Percentiles rank a stretch among this genome's conserved stretches.
phyloP scores from a whole-genome alignment of 2,888 invertebrate genomes.

The Phymatocera aterrima region DNA sequence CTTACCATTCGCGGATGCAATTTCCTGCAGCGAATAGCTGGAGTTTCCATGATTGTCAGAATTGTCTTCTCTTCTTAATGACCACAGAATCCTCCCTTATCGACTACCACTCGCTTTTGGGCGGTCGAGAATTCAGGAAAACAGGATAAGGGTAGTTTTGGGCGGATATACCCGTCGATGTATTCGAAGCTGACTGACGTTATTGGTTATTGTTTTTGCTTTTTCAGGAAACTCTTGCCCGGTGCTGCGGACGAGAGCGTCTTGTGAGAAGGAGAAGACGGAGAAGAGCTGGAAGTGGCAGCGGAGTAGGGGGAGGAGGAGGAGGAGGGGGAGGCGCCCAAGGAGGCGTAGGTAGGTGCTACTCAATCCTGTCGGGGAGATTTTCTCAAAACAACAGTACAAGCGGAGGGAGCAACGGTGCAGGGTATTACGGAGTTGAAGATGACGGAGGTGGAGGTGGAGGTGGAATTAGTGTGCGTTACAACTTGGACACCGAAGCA shows the following conservation, averaged over 20 bases:
- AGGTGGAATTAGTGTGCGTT: slow-evolving; percentile 60
- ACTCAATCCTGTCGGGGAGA: slow-evolving; percentile 69
- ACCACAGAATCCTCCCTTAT: slow-evolving; percentile 13
- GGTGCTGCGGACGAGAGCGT: slow-evolving; percentile 60
- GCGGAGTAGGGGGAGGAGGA: slow-evolving; percentile 47
- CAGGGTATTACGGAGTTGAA: slow-evolving; percentile 4
- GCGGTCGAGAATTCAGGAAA: not conserved
- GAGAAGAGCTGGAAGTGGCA: slow-evolving; percentile 45
- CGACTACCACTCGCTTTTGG: not conserved
- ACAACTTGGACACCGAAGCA: slow-evolving; percentile 71
- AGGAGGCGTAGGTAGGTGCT: slow-evolving; percentile 65
- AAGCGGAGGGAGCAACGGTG: slow-evolving; percentile 40
- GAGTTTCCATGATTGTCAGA: not conserved
- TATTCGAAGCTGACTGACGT: not conserved
- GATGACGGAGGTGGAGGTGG: not conserved
- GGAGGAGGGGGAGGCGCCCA: slow-evolving; percentile 54
- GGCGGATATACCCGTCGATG: not conserved
- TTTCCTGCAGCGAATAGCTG: too few species aligned
- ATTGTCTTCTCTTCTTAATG: not conserved
- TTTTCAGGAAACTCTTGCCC: slow-evolving; percentile 69
- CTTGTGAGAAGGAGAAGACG: slow-evolving; percentile 36
- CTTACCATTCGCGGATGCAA: slow-evolving; percentile 6
- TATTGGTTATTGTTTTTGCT: not conserved
- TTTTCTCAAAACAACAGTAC: slow-evolving; percentile 63
- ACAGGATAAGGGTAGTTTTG: slow-evolving; percentile 1